A percentile compares a stretch with the other conserved stretches of the same genome.
These are phyloP conservation scores for Ameiurus melas DNA, from an alignment of 2,113 vertebrate species.

Conservation along the genomic window DNA sequence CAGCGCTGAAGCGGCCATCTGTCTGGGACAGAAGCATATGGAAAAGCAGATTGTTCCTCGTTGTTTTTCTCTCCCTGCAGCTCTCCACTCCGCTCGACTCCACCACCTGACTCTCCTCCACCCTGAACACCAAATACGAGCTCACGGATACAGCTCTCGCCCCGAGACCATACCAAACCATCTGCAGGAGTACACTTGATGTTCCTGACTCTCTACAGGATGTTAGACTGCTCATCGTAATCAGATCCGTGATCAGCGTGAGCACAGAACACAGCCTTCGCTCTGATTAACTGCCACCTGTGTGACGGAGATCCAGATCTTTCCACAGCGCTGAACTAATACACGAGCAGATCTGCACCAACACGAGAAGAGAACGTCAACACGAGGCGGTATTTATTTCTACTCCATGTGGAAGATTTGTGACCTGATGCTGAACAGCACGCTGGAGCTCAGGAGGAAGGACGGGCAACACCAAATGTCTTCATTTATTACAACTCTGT, in stretches of 20 bases:
- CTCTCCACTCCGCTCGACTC: not conserved
- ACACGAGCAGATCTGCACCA: not conserved
- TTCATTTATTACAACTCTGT: constrained; percentile 8
- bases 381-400: not conserved
- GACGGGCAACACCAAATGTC: constrained; percentile 2
- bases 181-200: not conserved
- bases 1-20: not conserved
- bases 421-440: not conserved
- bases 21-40: constrained; percentile 10
- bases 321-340: not conserved
- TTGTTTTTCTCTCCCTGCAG: constrained; percentile 3
- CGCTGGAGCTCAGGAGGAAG: constrained; percentile 11
- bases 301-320: not conserved
- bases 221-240: not conserved
- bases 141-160: not conserved
- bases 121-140: not conserved
- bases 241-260: not conserved
- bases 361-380: not conserved
- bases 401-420: not conserved
- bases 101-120: constrained; percentile 4
- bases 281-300: not conserved
- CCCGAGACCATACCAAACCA: not conserved
- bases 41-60: constrained; percentile 11
- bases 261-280: not conserved
- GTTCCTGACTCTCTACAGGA: not conserved